Evolutionary conservation across 2,888 invertebrate genomes (phyloP).

Genomic region (Eudemis profundana): DNA sequence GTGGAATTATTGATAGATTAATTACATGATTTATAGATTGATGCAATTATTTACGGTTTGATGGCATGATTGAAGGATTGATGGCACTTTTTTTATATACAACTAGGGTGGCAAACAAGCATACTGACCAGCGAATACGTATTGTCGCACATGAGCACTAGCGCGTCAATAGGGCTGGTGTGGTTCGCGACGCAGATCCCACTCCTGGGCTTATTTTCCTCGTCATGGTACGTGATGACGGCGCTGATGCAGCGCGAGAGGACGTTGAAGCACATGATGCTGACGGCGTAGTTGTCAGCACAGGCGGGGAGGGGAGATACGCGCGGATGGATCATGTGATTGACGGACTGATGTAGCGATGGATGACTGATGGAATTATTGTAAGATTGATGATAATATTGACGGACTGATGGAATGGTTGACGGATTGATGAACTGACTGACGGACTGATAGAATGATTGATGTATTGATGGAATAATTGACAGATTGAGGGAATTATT

Average conservation of each 20-base stretch:
- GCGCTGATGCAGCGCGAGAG: conserved; percentile 96
- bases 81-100: too few relatives aligned
- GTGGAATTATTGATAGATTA: too few relatives aligned
- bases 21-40: too few relatives aligned
- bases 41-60: too few relatives aligned
- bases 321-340: too few relatives aligned
- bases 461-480: background rate
- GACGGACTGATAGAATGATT: background rate
- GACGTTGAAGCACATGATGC: conserved; percentile 96
- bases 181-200: conserved; percentile 99
- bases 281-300: conserved; percentile 92
- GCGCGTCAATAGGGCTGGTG: conserved; percentile 98
- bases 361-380: too few relatives aligned
- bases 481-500: background rate
- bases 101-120: too few relatives aligned
- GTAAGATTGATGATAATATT: too few relatives aligned
- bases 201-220: conserved; percentile 92
- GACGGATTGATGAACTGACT: background rate
- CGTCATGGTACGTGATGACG: conserved; percentile 94
- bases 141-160: conserved; percentile 98
- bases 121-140: conserved; percentile 98
- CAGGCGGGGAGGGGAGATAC: too few relatives aligned
- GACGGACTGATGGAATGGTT: background rate
- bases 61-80: too few relatives aligned
- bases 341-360: too few relatives aligned